Base-by-base conservation (phyloP, 1,140 invertebrate species). In the Cherax quadricarinatus region DNA sequence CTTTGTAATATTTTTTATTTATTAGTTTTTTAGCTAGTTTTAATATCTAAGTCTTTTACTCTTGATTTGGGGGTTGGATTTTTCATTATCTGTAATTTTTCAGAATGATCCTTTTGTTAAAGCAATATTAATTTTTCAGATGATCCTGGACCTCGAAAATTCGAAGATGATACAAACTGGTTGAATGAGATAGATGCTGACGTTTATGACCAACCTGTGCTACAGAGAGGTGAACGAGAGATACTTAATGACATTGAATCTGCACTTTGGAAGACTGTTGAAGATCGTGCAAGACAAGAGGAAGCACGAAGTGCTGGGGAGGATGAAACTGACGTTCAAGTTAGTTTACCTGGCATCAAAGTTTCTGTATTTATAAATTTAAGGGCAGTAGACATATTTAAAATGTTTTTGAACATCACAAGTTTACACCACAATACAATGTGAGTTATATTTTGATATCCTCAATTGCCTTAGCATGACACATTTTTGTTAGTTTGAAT, bases 141-240 rank as follows among this genome's bases (percentile, higher is more conserved):
- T 90, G 88, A 90, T 51, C 66, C 81, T 41, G 88, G 82, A 57
- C 66, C 81, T 60, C 62, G 75, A 41, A 84, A 60, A 12, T 88
- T 57, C 53, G 70, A 66, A 62, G 88, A 90, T 51, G 82, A 81
- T 21, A 75, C 62, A n/a, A 83, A 84, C 16, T 83, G 62, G 66
- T 9, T 84, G 18, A 53, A 75, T 75, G 62, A 83, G 4, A 16
- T 90, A 14, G 88, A 78, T 2, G 21, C 9, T 49, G 62, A 87
- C 0, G 62, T n/a, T 10, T 41, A 90, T 30, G 49, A 84, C 21
- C 21, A 51, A 41, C 21, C 14, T 51, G 30, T 84, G 30, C 88
- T 75, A 12, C 62, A 84, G 60, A 90, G 88, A 78, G 81, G 49
- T 24, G 88, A 66, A 53, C 30, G 88, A 30, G 81, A 84, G 62